These are phyloP conservation scores for Epizoanthus illoricatus DNA, from an alignment of 92 coral and sea anemone species.

Conservation along the genomic window DNA sequence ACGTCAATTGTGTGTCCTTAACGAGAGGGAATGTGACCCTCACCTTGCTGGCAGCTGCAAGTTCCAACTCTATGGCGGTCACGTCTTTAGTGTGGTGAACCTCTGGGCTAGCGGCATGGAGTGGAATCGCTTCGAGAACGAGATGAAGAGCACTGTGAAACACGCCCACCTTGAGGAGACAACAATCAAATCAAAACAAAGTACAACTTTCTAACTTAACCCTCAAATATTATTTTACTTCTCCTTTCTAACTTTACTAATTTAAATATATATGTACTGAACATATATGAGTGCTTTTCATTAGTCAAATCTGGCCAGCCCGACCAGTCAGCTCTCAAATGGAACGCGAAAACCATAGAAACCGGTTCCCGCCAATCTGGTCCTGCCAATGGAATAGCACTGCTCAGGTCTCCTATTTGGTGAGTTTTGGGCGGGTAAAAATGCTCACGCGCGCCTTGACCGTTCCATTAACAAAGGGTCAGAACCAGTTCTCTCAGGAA, in stretches of 20 bases:
- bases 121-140: slow-evolving; percentile 87
- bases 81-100: slow-evolving; percentile 67
- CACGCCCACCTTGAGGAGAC: slow-evolving; percentile 62
- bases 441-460: no score
- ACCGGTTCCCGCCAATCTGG: no score
- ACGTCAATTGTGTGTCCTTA: no score
- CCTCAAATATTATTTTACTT: neutral
- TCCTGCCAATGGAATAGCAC: no score
- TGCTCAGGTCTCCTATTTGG: no score
- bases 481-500: no score
- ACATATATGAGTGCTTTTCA: neutral
- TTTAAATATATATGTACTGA: neutral
- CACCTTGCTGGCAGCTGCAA: slow-evolving; percentile 85
- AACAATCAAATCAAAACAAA: neutral
- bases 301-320: neutral
- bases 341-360: no score
- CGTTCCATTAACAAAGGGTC: no score
- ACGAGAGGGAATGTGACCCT: neutral
- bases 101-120: slow-evolving; percentile 41
- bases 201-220: neutral
- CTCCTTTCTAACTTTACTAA: neutral
- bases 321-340: no score
- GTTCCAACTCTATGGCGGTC: slow-evolving; percentile 86
- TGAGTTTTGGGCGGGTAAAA: no score
- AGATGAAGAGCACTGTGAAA: slow-evolving; percentile 89